These are phyloP conservation scores for Corella eumyota DNA, from an alignment of 23 tunicate species.

Conservation along the genomic window DNA sequence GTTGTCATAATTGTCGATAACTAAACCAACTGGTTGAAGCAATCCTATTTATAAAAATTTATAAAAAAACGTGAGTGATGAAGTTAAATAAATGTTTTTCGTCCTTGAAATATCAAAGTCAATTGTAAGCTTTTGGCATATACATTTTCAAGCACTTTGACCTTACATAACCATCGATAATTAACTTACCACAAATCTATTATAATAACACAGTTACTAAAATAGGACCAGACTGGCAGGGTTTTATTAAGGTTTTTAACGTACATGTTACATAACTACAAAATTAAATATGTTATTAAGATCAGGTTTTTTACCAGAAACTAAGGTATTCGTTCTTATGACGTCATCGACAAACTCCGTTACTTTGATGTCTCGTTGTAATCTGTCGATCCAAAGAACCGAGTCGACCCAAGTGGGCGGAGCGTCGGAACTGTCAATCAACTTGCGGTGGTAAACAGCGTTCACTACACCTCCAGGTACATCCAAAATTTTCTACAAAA, in stretches of 20 bases:
- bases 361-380: slow-evolving; percentile 40
- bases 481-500: slow-evolving; percentile 24
- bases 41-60: slow-evolving; percentile 35
- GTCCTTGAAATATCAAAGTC: no score
- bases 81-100: no score
- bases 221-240: no score
- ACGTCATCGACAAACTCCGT: slow-evolving; percentile 10
- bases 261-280: no score
- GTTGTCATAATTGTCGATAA: slow-evolving; percentile 47
- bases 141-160: no score
- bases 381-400: slow-evolving; percentile 64
- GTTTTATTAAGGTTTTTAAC: no score
- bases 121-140: no score
- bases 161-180: no score
- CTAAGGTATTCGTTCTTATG: slow-evolving; percentile 17
- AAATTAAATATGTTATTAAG: no score
- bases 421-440: background rate
- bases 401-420: slow-evolving; percentile 16
- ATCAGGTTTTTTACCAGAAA: slow-evolving; percentile 33
- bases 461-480: slow-evolving; percentile 68
- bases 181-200: no score
- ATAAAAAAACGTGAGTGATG: no score
- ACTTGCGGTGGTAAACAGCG: slow-evolving; percentile 34
- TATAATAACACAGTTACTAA: no score
- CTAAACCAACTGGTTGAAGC: slow-evolving; percentile 63